Evolutionary conservation across 2,888 invertebrate species (phyloP).

Genomic region (Cremastinae sp.): DNA sequence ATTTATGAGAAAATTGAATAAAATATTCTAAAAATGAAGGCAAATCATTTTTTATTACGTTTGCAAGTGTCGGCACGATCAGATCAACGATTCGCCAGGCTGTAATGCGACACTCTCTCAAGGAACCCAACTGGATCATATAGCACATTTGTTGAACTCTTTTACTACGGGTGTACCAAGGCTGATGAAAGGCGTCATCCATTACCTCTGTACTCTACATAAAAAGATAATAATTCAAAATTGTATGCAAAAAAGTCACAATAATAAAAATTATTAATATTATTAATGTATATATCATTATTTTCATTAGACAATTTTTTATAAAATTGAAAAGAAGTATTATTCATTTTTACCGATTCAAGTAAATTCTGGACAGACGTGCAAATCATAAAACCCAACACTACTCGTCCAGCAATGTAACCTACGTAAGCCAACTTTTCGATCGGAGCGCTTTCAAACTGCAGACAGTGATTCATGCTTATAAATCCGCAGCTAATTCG

Average conservation of each 20-base stretch:
- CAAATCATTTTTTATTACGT: conserved; percentile 54
- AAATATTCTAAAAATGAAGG: not conserved
- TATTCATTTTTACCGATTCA: conserved; percentile 70
- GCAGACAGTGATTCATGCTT: too few relatives aligned
- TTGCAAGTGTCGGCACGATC: conserved; percentile 65
- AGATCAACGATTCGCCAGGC: conserved; percentile 62
- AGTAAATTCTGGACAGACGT: conserved; percentile 65
- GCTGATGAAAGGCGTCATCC: conserved; percentile 62
- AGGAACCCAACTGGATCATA: conserved; percentile 55
- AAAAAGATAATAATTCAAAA: not conserved
- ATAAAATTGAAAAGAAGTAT: too few relatives aligned
- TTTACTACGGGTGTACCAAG: conserved; percentile 60
- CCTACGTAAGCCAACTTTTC: conserved; percentile 47
- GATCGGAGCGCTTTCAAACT: conserved; percentile 15
- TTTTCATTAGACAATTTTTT: too few relatives aligned
- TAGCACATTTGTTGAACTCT: conserved; percentile 48
- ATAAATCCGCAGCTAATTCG: not conserved
- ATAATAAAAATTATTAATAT: not conserved
- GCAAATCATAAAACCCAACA: conserved; percentile 68
- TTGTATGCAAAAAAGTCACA: not conserved
- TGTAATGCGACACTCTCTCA: conserved; percentile 62
- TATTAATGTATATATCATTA: too few relatives aligned
- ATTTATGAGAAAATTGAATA: not conserved
- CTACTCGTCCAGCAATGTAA: conserved; percentile 57
- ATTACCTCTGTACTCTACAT: conserved; percentile 64